These are phyloP conservation scores for Aphelenchoides besseyi DNA, from an alignment of 1,140 invertebrate genomes.

Conservation along the genomic window DNA sequence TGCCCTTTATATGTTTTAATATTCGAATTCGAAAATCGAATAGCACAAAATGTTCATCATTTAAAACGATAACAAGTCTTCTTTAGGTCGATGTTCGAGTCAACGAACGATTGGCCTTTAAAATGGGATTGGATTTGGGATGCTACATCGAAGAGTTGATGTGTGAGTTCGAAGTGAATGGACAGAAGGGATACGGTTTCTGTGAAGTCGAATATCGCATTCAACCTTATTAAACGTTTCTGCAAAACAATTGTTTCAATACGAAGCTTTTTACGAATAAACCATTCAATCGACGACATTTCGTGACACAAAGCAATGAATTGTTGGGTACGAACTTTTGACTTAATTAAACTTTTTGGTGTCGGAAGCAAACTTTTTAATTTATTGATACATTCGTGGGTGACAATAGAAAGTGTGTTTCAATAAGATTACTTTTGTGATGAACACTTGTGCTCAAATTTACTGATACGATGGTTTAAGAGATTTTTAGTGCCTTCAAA, in stretches of 20 bases:
- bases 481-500: too few species aligned
- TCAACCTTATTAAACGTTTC: slow-evolving; percentile 39
- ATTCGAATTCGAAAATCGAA: neutral
- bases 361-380: too few species aligned
- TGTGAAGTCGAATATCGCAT: slow-evolving; percentile 51
- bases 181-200: slow-evolving; percentile 49
- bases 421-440: too few species aligned
- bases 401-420: too few species aligned
- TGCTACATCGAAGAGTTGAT: slow-evolving; percentile 47
- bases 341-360: too few species aligned
- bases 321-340: too few species aligned
- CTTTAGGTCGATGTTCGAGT: slow-evolving; percentile 35
- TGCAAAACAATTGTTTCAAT: neutral
- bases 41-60: neutral
- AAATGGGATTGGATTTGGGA: slow-evolving; percentile 47
- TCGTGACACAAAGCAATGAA: too few species aligned
- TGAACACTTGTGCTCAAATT: too few species aligned
- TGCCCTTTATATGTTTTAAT: neutral
- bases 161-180: slow-evolving; percentile 47
- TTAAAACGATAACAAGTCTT: neutral
- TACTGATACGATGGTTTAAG: too few species aligned
- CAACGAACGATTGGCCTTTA: slow-evolving; percentile 39
- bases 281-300: too few species aligned
- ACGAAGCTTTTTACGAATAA: neutral
- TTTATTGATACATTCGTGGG: too few species aligned